Base-by-base conservation (phyloP, 2,888 invertebrate species). In the Blomia tropicalis region DNA sequence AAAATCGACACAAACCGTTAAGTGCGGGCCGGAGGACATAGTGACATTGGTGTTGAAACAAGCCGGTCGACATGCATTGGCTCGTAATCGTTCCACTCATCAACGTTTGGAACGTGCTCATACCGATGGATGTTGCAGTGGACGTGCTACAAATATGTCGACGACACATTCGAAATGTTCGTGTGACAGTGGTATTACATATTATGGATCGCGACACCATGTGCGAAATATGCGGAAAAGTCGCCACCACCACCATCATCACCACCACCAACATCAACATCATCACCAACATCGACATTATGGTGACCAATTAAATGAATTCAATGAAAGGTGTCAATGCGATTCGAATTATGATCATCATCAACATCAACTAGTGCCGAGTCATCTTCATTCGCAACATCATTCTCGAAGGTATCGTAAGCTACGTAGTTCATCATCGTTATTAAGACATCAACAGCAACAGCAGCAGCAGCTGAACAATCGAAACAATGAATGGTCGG, bases 21-120 rank as follows among this genome's bases (percentile, higher is more conserved):
- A 62, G 22, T 62, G 56, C 22, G 62, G 62, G 4, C 58, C 62
- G 14, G 62, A 62, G 56, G 62, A 62, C 17, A 56, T 56, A 14
- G 25, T 54, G 2, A 56, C 62, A 17, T 31, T 62, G 23, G 41
- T 62, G 2, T 43, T 62, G 41, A 58, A 56, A 17, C 62, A 62
- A 43, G 56, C 62, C 7, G 29, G 56, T 23, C 19, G 58, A n/a
- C 62, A 62, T 29, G 62, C 62, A 30, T 17, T 58, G 29, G 56
- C 62, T 17, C 41, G 56, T 32, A 59, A 51, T n/a, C 22, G 54
- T 27, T 54, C 43, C 31, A 19, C 41, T 43, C 2, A 56, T 54
- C 31, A 31, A 19, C 30, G 14, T 23, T 11, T 14, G n/a, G 30
- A 19, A 54, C 43, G 25, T 44, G 22, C 14, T 19, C 23, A 22